A percentile compares a stretch with the other conserved stretches of the same genome.
Evolutionary conservation across 2,113 vertebrate genomes (phyloP).

Genomic region (Myanophis thanlyinensis): DNA sequence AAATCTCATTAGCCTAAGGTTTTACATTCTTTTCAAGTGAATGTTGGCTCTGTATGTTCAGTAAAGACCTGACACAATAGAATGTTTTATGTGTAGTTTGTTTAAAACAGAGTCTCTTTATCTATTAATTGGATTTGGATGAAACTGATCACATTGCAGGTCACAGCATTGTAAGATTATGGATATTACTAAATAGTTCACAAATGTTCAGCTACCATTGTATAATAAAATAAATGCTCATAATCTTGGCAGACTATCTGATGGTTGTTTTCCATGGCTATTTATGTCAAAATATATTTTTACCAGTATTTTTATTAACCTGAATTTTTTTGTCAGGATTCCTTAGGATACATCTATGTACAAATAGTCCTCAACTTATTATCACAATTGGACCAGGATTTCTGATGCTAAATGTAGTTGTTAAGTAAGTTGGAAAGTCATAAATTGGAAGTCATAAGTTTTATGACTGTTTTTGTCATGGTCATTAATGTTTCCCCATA

Average conservation of each 20-base stretch:
- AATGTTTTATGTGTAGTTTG: not conserved
- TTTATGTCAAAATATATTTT: not conserved
- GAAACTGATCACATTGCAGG: not conserved
- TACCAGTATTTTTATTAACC: slow-evolving; percentile 13
- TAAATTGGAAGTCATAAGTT: too few species aligned
- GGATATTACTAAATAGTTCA: not conserved
- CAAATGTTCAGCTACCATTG: slow-evolving; percentile 49
- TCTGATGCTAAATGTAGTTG: too few species aligned
- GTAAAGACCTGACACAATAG: not conserved
- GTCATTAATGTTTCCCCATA: too few species aligned
- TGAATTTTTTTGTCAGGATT: not conserved
- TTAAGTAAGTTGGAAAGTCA: too few species aligned
- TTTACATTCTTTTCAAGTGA: not conserved
- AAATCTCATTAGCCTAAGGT: not conserved
- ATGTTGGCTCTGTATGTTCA: not conserved
- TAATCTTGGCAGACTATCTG: slow-evolving; percentile 23
- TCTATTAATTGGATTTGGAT: not conserved
- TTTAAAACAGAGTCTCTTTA: not conserved
- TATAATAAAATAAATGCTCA: slow-evolving; percentile 52
- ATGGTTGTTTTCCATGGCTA: slow-evolving; percentile 31
- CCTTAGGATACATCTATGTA: not conserved
- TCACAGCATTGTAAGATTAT: not conserved
- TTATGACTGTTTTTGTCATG: too few species aligned
- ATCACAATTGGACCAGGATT: too few species aligned
- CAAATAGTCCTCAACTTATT: too few species aligned